Evolutionary conservation across 2,113 vertebrate genomes (phyloP).

Genomic region (Pungitius pungitius): DNA sequence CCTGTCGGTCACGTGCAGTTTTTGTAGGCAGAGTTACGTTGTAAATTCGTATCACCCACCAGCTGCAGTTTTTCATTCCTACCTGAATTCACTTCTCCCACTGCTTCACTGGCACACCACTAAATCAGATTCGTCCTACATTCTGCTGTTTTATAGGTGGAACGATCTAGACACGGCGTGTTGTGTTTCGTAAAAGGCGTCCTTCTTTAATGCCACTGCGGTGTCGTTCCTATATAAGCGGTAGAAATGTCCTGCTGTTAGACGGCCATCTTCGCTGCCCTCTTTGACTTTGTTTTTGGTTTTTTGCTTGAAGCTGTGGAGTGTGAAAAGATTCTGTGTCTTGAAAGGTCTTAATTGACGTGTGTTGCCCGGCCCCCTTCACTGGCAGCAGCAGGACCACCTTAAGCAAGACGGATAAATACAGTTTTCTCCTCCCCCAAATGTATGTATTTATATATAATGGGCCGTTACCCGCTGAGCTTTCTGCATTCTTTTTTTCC

Average conservation of each 20-base stretch:
- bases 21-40: background rate
- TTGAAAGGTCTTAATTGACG: constrained; percentile 7
- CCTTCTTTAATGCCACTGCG: background rate
- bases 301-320: constrained; percentile 18
- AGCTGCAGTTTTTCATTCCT: background rate
- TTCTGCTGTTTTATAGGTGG: background rate
- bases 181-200: background rate
- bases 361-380: background rate
- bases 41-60: background rate
- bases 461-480: background rate
- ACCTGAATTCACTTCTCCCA: background rate
- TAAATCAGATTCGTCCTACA: background rate
- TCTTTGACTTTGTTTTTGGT: constrained; percentile 23
- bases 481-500: background rate
- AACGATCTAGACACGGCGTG: background rate
- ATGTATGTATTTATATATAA: background rate
- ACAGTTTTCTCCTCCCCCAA: constrained; percentile 2
- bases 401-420: constrained; percentile 14
- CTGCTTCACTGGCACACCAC: background rate
- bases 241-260: background rate
- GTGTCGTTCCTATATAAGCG: background rate
- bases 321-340: constrained; percentile 52
- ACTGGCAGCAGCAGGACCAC: constrained; percentile 9
- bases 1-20: background rate
- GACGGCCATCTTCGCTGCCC: background rate